phyloP scores from a whole-genome alignment of 2,797 vertebrate genomes.

The Chelidonichthys spinosus region DNA sequence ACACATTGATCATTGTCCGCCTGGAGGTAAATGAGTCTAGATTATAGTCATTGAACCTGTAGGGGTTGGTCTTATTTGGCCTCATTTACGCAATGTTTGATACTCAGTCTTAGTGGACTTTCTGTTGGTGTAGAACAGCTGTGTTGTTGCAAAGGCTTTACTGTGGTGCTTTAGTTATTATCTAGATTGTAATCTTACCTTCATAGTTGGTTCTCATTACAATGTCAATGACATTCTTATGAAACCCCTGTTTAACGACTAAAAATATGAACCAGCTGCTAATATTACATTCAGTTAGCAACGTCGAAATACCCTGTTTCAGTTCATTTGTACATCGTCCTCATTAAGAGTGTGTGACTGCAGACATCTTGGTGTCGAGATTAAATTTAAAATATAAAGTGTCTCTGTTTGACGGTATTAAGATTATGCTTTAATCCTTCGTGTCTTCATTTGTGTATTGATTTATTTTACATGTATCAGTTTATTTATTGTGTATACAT shows the following conservation, averaged over 20 bases:
- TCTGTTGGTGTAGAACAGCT: constrained; percentile 55
- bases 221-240: constrained; percentile 23
- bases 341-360: background rate
- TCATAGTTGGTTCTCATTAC: constrained; percentile 26
- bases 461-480: background rate
- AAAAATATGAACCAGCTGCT: background rate
- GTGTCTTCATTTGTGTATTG: background rate
- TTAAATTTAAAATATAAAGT: no score
- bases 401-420: background rate
- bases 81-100: constrained; percentile 37
- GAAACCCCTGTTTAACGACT: constrained; percentile 5
- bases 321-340: no score
- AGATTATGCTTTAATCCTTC: background rate
- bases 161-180: constrained; percentile 50
- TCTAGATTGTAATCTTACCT: constrained; percentile 25
- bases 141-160: constrained; percentile 56
- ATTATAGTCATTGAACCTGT: constrained; percentile 70
- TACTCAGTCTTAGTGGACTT: constrained; percentile 14
- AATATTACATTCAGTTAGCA: background rate
- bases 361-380: background rate
- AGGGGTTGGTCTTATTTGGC: constrained; percentile 27
- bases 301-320: background rate
- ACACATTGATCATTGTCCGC: constrained; percentile 45
- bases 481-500: background rate
- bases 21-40: constrained; percentile 56